Base-by-base conservation (phyloP, 2,113 vertebrate genomes). In the Peromyscus maniculatus region DNA sequence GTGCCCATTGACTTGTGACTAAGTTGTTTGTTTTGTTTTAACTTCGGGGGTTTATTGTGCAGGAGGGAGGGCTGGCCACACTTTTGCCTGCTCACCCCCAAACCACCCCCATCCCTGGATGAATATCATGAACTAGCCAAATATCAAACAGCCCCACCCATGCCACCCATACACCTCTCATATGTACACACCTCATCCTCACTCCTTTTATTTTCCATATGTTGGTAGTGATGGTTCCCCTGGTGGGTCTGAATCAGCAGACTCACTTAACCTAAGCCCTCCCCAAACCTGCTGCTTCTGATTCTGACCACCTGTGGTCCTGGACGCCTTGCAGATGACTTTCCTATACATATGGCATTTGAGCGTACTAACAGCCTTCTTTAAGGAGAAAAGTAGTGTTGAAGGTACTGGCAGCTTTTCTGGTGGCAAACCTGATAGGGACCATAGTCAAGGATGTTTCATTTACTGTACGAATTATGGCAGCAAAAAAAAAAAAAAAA, bases 151-250 rank as follows among this genome's bases (percentile, higher is more conserved):
- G 1, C 75, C 89, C 26, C 62, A 67, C 16, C 26, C 43, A 21
- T 67, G 28, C 46, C 17, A 1, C 13, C 33, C 52, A 22, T 6
- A 43, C 3, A 39, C 22, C 2, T 12, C 74, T 3, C 43, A 33
- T 16, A 33, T 55, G 1, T 17, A 0, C 87, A n/a, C 24, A 15
- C 39, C 39, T 12, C 71, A 33, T 31, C 5, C 15, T 43, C 17
- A 26, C 5, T 33, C 19, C 33, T 31, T 49, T 12, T 9, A 21
- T 3, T 69, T 28, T n/a, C 17, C 0, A 0, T 10, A 0, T 33
- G 8, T 9, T 33, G 4, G 0, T 0, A 3, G 57, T 62, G 1
- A 19, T 22, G 12, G 4, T 1, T n/a, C n/a, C 39, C 6, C 8
- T 0, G 7, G 57, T 7, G 28, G 17, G 33, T 49, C 82, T 22